These are phyloP conservation scores for Athetis lepigone DNA, from an alignment of 2,888 invertebrate genomes.

Conservation along the genomic window DNA sequence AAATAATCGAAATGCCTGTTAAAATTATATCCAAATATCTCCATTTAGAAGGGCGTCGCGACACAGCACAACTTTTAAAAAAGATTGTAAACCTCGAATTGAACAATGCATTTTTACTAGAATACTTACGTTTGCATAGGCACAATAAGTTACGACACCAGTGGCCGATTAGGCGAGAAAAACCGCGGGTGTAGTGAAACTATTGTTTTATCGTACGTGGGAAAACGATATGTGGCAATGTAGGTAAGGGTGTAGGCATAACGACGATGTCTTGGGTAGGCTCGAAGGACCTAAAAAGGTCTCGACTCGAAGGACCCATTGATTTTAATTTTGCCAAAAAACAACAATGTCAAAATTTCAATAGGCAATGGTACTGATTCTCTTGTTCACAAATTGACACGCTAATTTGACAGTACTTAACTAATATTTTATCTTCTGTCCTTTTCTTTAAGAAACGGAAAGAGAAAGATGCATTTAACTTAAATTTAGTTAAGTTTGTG, in stretches of 20 bases:
- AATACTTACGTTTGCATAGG: slow-evolving; percentile 57
- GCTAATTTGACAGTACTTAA: too few relatives aligned
- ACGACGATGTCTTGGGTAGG: neutral
- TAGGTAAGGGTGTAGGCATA: slow-evolving; percentile 35
- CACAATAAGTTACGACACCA: slow-evolving; percentile 85
- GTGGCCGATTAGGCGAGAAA: slow-evolving; percentile 84
- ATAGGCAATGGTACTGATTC: neutral
- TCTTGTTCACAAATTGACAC: too few relatives aligned
- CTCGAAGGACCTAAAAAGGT: neutral
- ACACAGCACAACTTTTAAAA: too few relatives aligned
- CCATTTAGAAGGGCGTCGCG: too few relatives aligned
- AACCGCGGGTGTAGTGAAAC: slow-evolving; percentile 71
- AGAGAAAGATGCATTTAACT: too few relatives aligned
- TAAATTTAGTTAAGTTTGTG: too few relatives aligned
- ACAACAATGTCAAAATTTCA: neutral
- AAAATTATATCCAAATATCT: too few relatives aligned
- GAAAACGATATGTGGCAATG: slow-evolving; percentile 69
- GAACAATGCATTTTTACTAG: slow-evolving; percentile 74
- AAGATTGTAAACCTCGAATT: slow-evolving; percentile 58
- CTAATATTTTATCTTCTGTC: too few relatives aligned
- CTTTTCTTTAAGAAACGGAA: too few relatives aligned
- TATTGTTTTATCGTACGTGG: slow-evolving; percentile 79
- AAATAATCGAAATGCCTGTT: too few relatives aligned
- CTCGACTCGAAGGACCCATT: neutral
- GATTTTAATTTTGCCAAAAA: neutral